A percentile compares a stretch with the other conserved stretches of the same genome.
phyloP scores from a whole-genome alignment of 2,888 invertebrate species.

The Lordiphosa fenestrarum region DNA sequence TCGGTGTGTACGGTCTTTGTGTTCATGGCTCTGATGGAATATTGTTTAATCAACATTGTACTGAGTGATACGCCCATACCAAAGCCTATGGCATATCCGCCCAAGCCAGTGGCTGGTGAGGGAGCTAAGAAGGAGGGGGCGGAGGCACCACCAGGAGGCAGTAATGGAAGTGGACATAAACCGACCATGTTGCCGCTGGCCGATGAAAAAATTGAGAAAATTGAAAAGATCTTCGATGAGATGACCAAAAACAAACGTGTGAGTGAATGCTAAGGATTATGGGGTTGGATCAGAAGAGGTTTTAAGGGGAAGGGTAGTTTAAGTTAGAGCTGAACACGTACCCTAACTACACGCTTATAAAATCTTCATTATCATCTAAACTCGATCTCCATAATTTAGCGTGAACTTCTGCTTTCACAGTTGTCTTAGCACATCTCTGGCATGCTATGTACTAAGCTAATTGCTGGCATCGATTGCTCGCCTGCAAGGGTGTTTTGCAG shows the following conservation, averaged over 20 bases:
- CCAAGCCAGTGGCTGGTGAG: conserved; percentile 77
- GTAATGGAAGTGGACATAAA: conserved; percentile 45
- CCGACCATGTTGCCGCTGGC: conserved; percentile 61
- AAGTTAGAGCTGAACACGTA: too few species aligned
- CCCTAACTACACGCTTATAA: too few species aligned
- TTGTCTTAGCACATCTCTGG: too few species aligned
- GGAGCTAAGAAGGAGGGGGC: conserved; percentile 71
- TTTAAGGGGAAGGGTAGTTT: too few species aligned
- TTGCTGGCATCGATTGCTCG: too few species aligned
- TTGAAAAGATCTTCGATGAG: conserved; percentile 80
- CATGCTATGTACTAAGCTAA: too few species aligned
- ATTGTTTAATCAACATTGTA: conserved; percentile 90
- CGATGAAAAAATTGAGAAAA: conserved; percentile 78
- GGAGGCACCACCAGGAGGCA: conserved; percentile 51
- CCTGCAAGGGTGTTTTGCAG: too few species aligned
- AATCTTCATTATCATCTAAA: too few species aligned
- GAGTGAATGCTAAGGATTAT: conserved; percentile 18
- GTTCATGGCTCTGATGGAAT: conserved; percentile 96
- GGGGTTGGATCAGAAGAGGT: too few species aligned
- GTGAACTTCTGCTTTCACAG: too few species aligned
- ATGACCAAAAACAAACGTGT: conserved; percentile 79
- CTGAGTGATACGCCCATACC: conserved; percentile 80
- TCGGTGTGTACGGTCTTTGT: conserved; percentile 95
- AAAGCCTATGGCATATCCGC: conserved; percentile 78
- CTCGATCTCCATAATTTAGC: too few species aligned